Conservation (phyloP, 2,113 vertebrate genomes). For the Malurus melanocephalus region DNA sequence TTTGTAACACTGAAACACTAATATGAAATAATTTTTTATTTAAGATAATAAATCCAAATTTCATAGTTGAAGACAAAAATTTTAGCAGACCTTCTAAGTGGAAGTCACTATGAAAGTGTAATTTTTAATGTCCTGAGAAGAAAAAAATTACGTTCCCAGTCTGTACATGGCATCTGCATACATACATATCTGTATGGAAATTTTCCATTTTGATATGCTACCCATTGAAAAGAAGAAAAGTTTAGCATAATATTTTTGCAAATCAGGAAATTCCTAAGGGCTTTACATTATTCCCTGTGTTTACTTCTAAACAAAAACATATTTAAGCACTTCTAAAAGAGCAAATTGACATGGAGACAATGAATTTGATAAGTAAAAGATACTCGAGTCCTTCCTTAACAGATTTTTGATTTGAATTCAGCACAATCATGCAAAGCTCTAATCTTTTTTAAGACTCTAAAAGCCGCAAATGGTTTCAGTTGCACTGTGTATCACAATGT, state of each 20-base stretch:
- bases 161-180: background rate
- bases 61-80: background rate
- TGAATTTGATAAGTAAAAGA: background rate
- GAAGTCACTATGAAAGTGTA: background rate
- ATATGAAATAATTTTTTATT: background rate
- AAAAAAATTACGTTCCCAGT: background rate
- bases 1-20: background rate
- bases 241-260: fast-evolving
- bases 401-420: background rate
- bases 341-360: background rate
- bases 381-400: background rate
- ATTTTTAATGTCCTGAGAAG: background rate
- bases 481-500: background rate
- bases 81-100: background rate
- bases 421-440: background rate
- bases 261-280: background rate
- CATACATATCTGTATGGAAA: background rate
- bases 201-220: background rate
- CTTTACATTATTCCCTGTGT: background rate
- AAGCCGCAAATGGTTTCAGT: background rate
- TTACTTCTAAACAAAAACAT: background rate
- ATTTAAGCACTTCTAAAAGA: background rate
- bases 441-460: background rate
- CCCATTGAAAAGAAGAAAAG: background rate
- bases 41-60: background rate